A percentile compares a stretch with the other conserved stretches of the same genome.
These are phyloP conservation scores for Microcebus lehilahytsara DNA, from an alignment of 2,113 vertebrate species.

Conservation along the genomic window DNA sequence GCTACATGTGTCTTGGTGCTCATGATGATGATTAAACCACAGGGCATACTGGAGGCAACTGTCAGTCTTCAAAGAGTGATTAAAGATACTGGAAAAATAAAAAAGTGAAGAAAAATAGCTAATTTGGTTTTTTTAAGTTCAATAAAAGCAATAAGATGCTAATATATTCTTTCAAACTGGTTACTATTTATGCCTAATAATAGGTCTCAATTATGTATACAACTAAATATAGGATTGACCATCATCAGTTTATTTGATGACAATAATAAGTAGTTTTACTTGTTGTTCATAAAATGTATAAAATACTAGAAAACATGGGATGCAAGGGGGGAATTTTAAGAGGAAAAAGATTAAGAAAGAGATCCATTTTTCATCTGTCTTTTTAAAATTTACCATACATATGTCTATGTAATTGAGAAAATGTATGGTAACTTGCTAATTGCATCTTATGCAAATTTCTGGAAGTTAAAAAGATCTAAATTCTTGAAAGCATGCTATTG, in stretches of 20 bases:
- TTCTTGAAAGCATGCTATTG: not conserved
- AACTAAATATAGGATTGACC: not conserved
- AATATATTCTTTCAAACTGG: not conserved
- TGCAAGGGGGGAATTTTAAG: not conserved
- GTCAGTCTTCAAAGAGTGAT: not conserved
- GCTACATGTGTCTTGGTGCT: not conserved
- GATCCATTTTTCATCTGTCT: not conserved
- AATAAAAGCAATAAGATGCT: not conserved
- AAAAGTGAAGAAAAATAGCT: not conserved
- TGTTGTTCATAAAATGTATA: not conserved
- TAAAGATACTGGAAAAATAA: not conserved
- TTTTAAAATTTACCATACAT: not conserved
- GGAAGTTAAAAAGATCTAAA: slow-evolving; percentile 11
- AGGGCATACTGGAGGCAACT: not conserved
- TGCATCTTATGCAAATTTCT: slow-evolving; percentile 14
- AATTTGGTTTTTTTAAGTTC: not conserved
- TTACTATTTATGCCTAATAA: not conserved
- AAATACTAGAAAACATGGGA: not conserved
- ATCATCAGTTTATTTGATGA: not conserved
- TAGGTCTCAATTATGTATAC: not conserved
- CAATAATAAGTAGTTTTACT: not conserved
- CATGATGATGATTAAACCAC: not conserved
- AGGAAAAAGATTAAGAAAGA: not conserved
- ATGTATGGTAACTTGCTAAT: not conserved
- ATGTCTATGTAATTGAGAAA: not conserved